Evolutionary conservation across 1,140 invertebrate genomes (phyloP), one percentile per base, ranked within the genome.

Genomic region (Trichonephila clavata): DNA sequence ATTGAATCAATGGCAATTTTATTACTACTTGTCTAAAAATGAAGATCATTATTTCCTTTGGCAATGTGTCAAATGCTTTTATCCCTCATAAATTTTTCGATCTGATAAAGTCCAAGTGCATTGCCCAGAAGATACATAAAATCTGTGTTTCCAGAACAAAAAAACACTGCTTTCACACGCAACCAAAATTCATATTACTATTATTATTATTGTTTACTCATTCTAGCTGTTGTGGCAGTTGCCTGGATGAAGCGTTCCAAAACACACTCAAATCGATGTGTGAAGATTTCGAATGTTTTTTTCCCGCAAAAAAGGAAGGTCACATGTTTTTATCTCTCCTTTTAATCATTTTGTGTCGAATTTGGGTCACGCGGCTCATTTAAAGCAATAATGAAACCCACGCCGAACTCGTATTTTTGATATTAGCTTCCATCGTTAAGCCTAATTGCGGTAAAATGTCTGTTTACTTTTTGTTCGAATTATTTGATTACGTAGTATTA

Each of bases 181-280:
- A 20, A 83, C 24, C 81, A 59, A 83, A 57, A 57, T 50, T 50
- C 10, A 10, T 50, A 50, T 21, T 59, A n/a, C 63, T 50, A 50
- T 43, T 24, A 24, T 43, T 24, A 24, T 4, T 50, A 50, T 50
- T 83, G 43, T 77, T 77, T 77, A 77, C 71, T 77, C 27, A 2
- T 27, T 77, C 43, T 18, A n/a, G 57, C 43, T 83, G 39, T 83
- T 83, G 81, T 83, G 13, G 24, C 50, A 83, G 81, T 83, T 83
- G 81, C 81, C 43, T 83, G 43, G 81, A 57, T 77, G 27, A 77
- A 77, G 21, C 3, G 32, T n/a, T 83, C 4, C 81, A 83, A 50
- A 83, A 83, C 81, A 83, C 18, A 21, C 2, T n/a, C 21, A 8
- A 59, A 83, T 83, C 81, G 43, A 83, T 83, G 81, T 8, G 20